These are phyloP conservation scores for Drosophila limbata DNA, from an alignment of 2,888 invertebrate genomes.

Conservation along the genomic window DNA sequence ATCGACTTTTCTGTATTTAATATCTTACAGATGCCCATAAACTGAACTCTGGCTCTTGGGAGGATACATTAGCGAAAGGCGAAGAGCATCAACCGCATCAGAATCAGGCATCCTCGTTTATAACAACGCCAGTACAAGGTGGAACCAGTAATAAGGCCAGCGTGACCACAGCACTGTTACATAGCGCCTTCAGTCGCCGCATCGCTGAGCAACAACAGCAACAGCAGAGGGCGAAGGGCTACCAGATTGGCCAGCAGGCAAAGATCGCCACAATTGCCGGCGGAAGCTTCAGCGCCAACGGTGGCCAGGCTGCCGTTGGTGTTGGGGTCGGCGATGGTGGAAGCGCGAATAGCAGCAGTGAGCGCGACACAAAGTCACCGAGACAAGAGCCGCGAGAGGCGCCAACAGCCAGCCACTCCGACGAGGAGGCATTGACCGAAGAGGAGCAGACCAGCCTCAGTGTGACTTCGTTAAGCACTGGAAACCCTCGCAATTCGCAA, in stretches of 20 bases:
- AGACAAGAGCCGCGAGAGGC: conserved; percentile 73
- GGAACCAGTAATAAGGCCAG: conserved; percentile 63
- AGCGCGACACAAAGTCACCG: conserved; percentile 86
- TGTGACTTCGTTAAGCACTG: conserved; percentile 82
- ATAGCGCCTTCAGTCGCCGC: conserved; percentile 72
- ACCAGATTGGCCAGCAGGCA: conserved; percentile 52
- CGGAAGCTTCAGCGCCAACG: conserved; percentile 84
- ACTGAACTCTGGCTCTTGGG: conserved; percentile 91
- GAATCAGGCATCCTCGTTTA: conserved; percentile 31
- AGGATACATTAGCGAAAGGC: conserved; percentile 86
- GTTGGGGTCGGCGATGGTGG: conserved; percentile 59
- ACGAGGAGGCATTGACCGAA: conserved; percentile 88
- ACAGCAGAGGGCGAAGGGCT: conserved; percentile 37
- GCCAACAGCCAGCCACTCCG: conserved; percentile 85
- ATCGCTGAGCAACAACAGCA: conserved; percentile 68
- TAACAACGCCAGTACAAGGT: conserved; percentile 27
- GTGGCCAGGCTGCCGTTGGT: conserved; percentile 76
- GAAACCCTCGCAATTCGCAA: conserved; percentile 89
- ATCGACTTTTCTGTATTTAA: not conserved
- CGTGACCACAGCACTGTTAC: conserved; percentile 83
- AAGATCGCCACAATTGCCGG: conserved; percentile 82
- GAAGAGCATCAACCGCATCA: conserved; percentile 21
- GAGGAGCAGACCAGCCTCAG: conserved; percentile 81
- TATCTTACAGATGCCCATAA: conserved; percentile 89
- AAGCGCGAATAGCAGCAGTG: conserved; percentile 84